Base-by-base conservation (phyloP, 2,113 vertebrate species). In the Neotoma lepida region DNA sequence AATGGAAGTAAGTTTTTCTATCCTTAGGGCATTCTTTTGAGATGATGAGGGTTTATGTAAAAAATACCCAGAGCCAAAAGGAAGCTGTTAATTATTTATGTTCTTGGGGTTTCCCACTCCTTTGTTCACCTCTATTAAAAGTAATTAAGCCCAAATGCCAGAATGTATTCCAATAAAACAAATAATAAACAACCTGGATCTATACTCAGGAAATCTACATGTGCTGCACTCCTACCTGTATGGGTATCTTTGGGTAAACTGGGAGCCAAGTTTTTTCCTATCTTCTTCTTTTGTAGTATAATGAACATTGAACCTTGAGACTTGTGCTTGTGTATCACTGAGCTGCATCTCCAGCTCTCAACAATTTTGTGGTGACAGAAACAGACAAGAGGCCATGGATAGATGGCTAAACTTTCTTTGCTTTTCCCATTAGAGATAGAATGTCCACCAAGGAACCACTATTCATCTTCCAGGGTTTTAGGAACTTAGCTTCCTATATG, bases 1-100 rank as follows among this genome's bases (percentile, higher is more conserved):
- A 63, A 71, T 73, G 51, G 61, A 89, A 78, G 49, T 15, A 87
- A 93, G 68, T 66, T 54, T 88, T 49, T 61, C 41, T 30, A 22
- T 7, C 2, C 28, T 49, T 49, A 22, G 30, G 30, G 15, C 18
- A 49, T 46, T 49, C 17, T 66, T 86, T 49, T 86, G 81, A 18
- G 39, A 84, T 63, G n/a, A 20, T 41, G 22, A 41, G 33, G 4
- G 9, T 28, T 39, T 71, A 64, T 85, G 63, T 87, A 82, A 95
- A 85, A 63, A 88, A 70, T 70, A 88, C 71, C 74, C 33, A 49
- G 91, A 63, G 33, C 87, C 54, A 76, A 96, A 78, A 88, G 17
- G 71, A 6, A 78, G 17, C 9, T 64, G 22, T 90, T 66, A 80
- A 94, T 96, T 74, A 20, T 10, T 95, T 74, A 33, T 8, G 35